These are phyloP conservation scores for Acrossocheilus fasciatus DNA, from an alignment of 2,797 vertebrate species.

Conservation along the genomic window DNA sequence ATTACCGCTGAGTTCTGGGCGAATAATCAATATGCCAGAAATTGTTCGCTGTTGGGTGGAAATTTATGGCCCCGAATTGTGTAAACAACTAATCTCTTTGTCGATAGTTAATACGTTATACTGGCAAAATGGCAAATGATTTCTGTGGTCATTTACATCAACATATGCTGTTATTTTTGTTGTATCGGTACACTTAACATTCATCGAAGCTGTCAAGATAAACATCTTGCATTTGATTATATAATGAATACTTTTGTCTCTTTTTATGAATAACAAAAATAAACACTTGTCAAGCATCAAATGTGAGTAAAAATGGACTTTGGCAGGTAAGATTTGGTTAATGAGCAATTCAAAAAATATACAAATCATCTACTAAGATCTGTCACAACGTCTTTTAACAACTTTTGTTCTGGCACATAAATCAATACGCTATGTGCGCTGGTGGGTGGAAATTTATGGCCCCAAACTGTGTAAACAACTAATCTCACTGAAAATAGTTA, in stretches of 20 bases:
- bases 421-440: neutral
- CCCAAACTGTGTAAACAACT: slow-evolving; percentile 9
- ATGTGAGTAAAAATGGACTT: neutral
- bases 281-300: no score
- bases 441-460: neutral
- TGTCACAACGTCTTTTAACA: neutral
- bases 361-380: neutral
- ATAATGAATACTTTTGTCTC: neutral
- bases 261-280: neutral
- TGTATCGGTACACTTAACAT: neutral
- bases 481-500: slow-evolving; percentile 29
- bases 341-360: neutral
- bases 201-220: neutral
- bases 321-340: neutral
- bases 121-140: neutral
- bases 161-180: neutral
- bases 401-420: neutral
- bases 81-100: slow-evolving; percentile 5
- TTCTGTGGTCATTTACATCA: neutral
- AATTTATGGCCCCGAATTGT: neutral
- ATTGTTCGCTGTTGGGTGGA: neutral
- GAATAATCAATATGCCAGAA: neutral
- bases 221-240: neutral
- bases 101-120: slow-evolving; percentile 19
- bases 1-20: slow-evolving; percentile 59